These are phyloP conservation scores for Torymus aiolomorphi DNA, from an alignment of 2,888 invertebrate genomes.

Conservation along the genomic window DNA sequence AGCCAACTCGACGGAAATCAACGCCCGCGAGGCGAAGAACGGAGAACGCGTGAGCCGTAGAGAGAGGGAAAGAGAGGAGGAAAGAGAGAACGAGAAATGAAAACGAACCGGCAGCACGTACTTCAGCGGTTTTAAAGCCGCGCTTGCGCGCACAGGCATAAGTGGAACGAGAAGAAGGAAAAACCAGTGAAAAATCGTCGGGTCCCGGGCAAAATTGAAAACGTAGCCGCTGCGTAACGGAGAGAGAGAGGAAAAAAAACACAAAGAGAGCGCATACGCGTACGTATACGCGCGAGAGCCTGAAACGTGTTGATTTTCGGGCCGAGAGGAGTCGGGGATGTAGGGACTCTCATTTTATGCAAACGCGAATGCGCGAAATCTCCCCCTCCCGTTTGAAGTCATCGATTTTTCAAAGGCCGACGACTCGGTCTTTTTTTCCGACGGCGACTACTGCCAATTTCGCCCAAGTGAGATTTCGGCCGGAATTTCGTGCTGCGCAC, in stretches of 20 bases:
- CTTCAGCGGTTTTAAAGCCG: conserved; percentile 26
- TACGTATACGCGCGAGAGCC: conserved; percentile 5
- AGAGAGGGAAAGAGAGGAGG: conserved; percentile 10
- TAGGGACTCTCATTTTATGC: conserved; percentile 64
- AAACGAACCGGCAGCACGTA: conserved; percentile 45
- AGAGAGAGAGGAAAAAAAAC: conserved; percentile 7
- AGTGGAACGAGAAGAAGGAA: conserved; percentile 33
- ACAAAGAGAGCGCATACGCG: neutral
- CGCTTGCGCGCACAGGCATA: conserved; percentile 10
- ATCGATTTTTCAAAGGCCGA: conserved; percentile 65
- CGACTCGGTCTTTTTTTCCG: conserved; percentile 25
- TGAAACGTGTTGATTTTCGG: conserved; percentile 47
- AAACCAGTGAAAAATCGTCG: conserved; percentile 56
- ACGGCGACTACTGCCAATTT: conserved; percentile 50
- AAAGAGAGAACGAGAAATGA: conserved; percentile 35
- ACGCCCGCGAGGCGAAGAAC: neutral
- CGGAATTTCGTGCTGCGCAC: conserved; percentile 1
- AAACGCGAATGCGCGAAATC: conserved; percentile 62
- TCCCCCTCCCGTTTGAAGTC: conserved; percentile 58
- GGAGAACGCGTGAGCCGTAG: neutral
- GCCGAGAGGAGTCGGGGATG: neutral
- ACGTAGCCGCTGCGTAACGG: conserved; percentile 36
- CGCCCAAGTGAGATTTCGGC: conserved; percentile 49
- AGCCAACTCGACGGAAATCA: conserved; percentile 37
- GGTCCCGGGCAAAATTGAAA: conserved; percentile 56